These are phyloP conservation scores for Ianthella basta DNA, from an alignment of 37 sponge, comb jelly and placozoan species.

Conservation along the genomic window DNA sequence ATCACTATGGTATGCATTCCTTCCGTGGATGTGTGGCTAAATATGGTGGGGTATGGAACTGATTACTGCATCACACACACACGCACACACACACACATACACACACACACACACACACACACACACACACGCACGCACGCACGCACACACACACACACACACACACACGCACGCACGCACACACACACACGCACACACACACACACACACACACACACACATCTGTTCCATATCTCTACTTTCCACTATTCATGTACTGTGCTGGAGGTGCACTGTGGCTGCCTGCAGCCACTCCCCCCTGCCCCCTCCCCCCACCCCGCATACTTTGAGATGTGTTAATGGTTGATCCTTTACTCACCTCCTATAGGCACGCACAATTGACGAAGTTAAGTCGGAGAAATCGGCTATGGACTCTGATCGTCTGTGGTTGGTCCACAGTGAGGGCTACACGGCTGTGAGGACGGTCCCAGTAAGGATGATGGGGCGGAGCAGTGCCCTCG, in stretches of 20 bases:
- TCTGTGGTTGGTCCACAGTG: slow-evolving; percentile 88
- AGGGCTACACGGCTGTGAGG: slow-evolving; percentile 64
- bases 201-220: slow-evolving; percentile 17
- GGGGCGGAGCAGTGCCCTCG: not conserved
- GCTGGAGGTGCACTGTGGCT: too few relatives aligned
- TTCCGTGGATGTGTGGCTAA: not conserved
- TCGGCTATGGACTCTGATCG: slow-evolving; percentile 48
- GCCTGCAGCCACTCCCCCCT: too few relatives aligned
- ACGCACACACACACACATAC: not conserved
- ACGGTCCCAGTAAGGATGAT: slow-evolving; percentile 53
- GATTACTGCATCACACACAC: not conserved
- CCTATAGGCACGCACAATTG: slow-evolving; percentile 69
- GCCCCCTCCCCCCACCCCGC: not conserved
- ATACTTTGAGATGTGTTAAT: not conserved
- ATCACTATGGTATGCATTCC: too few relatives aligned
- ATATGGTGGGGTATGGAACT: not conserved
- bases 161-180: not conserved
- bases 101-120: not conserved
- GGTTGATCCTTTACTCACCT: not conserved
- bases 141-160: not conserved
- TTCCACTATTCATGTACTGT: too few relatives aligned
- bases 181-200: not conserved
- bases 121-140: slow-evolving; percentile 7
- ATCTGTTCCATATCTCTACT: not conserved
- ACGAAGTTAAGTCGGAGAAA: slow-evolving; percentile 63